Conservation (phyloP, 2,888 invertebrate genomes). For the Escarpia spicata region DNA sequence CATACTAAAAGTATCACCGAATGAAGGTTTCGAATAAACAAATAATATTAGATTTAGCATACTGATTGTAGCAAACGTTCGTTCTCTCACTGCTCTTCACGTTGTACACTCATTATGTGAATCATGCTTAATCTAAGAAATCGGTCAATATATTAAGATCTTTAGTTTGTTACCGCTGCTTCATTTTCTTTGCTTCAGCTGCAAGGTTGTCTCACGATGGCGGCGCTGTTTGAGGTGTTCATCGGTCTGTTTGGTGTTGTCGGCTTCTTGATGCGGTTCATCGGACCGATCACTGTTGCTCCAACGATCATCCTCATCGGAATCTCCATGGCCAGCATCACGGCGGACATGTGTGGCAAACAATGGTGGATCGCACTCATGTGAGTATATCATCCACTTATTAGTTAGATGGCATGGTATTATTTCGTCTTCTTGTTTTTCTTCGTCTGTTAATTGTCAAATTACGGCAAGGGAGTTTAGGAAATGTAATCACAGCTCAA, state of each 20-base stretch:
- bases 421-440: no score
- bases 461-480: no score
- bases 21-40: neutral
- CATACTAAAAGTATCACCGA: neutral
- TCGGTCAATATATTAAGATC: neutral
- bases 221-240: slow-evolving; percentile 79
- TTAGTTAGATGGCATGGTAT: no score
- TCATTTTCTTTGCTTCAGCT: slow-evolving; percentile 60
- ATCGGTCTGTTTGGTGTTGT: slow-evolving; percentile 78
- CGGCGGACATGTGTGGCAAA: slow-evolving; percentile 79
- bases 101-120: no score
- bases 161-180: neutral
- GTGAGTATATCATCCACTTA: slow-evolving; percentile 68
- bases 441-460: no score
- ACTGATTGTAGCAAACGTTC: no score
- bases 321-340: slow-evolving; percentile 81
- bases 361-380: slow-evolving; percentile 87
- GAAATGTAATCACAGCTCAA: no score
- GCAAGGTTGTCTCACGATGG: slow-evolving; percentile 83
- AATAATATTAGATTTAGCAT: neutral
- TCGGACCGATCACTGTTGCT: slow-evolving; percentile 84
- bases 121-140: neutral
- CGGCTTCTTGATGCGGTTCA: slow-evolving; percentile 78
- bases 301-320: slow-evolving; percentile 81
- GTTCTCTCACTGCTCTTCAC: no score